Base-by-base conservation (phyloP, 1,140 invertebrate genomes). In the Drosophila trapezifrons region DNA sequence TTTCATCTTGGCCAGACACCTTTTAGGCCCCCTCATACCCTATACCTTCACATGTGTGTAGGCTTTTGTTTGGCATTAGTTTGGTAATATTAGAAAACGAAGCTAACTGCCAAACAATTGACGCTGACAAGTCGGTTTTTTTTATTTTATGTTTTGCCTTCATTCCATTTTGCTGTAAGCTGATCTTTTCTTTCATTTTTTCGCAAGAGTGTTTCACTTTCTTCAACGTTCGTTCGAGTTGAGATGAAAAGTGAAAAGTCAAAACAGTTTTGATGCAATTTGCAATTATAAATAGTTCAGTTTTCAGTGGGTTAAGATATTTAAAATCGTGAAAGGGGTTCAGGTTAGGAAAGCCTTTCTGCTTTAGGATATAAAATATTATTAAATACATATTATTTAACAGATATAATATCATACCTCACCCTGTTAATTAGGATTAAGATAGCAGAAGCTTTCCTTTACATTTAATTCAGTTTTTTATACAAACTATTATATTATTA, bases 31-130 rank as follows among this genome's bases (percentile, higher is more conserved):
- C 12, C 37, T 40, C 54, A 40, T 56, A 42, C 10, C 22, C 54
- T 13, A 35, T 35, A 35, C 32, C 32, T 1, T 1, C 32, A 35
- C 12, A 13, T 32, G 12, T 13, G 12, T 4, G 13, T 35, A 35
- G 9, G 17, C 12, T 38, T 70, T 56, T 62, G 17, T 32, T 22
- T 47, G 20, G 15, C 25, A 17, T 27, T 20, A 4, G 42, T 79
- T 84, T 72, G 71, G 80, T 83, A 84, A 84, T 62, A 73, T 66
- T 70, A 77, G 77, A 84, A 85, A 80, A 77, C 57, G 59, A 78
- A 82, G 69, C 47, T 45, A 45, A 38, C 67, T 52, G 37, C 47
- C 29, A 57, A 67, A 83, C 66, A 77, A 80, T 80, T 42, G 80
- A 52, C 4, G 65, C 67, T 71, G 67, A 71, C 67, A 47, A 47